A percentile compares a stretch with the other conserved stretches of the same genome.
Conservation (phyloP, 2,113 vertebrate species). For the Nerophis ophidion region DNA sequence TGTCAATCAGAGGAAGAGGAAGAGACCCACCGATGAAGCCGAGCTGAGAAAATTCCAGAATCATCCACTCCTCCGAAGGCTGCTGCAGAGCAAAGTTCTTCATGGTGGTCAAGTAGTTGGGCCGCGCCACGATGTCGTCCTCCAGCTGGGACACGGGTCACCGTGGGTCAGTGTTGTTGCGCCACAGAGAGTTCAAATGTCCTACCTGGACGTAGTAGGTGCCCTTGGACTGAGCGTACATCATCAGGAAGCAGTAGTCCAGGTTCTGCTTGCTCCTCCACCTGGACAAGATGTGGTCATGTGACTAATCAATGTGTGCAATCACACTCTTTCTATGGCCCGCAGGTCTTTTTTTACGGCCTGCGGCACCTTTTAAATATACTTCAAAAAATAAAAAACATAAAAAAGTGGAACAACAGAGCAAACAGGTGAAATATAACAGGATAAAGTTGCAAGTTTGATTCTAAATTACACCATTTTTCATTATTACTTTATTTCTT, state of each 20-base stretch:
- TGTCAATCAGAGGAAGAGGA: not conserved
- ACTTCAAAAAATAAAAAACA: too few species aligned
- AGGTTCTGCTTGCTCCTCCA: constrained; percentile 99
- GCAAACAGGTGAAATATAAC: too few species aligned
- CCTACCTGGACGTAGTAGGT: constrained; percentile 81
- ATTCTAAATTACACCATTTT: too few species aligned
- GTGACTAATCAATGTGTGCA: too few species aligned
- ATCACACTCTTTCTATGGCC: too few species aligned
- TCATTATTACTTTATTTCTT: too few species aligned
- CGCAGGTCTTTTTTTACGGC: too few species aligned
- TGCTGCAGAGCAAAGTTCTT: constrained; percentile 99
- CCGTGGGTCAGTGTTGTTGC: too few species aligned
- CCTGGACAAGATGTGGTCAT: constrained; percentile 57
- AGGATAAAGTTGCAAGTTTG: too few species aligned
- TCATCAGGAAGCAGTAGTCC: constrained; percentile 98
- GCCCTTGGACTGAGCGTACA: constrained; percentile 97
- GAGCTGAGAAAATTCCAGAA: constrained; percentile 97
- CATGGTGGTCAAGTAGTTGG: constrained; percentile 98
- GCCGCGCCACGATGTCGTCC: constrained; percentile 95
- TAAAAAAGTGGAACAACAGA: too few species aligned
- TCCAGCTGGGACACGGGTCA: constrained; percentile 75
- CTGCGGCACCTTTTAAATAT: too few species aligned
- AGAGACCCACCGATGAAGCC: constrained; percentile 87
- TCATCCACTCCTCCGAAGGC: constrained; percentile 98
- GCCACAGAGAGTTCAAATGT: too few species aligned